Conservation (phyloP, 2,888 invertebrate genomes). For the Autographa pulchrina region DNA sequence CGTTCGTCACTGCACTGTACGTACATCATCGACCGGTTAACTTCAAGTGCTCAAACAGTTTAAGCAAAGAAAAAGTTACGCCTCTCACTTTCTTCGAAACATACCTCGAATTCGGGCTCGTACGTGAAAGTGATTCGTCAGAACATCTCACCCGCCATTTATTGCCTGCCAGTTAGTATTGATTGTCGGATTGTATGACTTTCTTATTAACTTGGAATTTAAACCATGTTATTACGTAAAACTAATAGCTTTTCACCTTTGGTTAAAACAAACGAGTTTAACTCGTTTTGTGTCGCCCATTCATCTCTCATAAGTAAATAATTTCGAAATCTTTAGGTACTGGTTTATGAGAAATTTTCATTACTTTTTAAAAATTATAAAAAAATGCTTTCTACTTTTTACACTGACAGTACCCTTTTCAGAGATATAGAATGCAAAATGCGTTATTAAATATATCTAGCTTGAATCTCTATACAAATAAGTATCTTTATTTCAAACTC, state of each 20-base stretch:
- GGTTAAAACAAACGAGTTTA: slow-evolving; percentile 6
- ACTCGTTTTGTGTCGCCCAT: background rate
- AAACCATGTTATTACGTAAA: slow-evolving; percentile 52
- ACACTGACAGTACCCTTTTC: background rate
- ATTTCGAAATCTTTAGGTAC: background rate
- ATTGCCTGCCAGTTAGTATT: slow-evolving; percentile 68
- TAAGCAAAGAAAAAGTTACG: slow-evolving; percentile 82
- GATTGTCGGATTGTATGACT: slow-evolving; percentile 71
- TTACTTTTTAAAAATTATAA: background rate
- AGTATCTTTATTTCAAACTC: background rate
- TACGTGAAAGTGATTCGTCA: slow-evolving; percentile 81
- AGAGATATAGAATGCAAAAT: background rate
- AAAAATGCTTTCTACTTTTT: background rate
- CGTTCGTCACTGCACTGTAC: slow-evolving; percentile 11
- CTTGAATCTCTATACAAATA: no score
- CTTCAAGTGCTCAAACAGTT: slow-evolving; percentile 72
- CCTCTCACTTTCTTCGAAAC: slow-evolving; percentile 85
- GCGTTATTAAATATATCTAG: background rate
- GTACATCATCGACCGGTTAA: slow-evolving; percentile 40
- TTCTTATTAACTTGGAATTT: slow-evolving; percentile 65
- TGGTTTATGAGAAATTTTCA: background rate
- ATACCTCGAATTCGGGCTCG: slow-evolving; percentile 74
- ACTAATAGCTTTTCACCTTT: slow-evolving; percentile 22
- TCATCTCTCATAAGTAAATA: background rate
- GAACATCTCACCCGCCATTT: slow-evolving; percentile 70